phyloP scores from a whole-genome alignment of 2,888 invertebrate species.

The Limnephilus auricula region DNA sequence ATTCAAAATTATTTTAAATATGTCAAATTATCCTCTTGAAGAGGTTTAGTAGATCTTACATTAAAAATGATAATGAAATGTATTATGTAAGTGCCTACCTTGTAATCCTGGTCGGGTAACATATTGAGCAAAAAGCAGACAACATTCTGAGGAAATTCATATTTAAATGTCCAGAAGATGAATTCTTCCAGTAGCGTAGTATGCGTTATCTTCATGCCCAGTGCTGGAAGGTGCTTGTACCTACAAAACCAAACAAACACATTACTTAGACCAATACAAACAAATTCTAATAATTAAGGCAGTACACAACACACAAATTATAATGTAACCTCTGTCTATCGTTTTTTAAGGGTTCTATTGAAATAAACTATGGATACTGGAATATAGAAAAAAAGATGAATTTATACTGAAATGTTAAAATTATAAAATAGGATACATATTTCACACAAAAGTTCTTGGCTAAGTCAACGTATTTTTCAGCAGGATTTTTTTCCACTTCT shows the following conservation, averaged over 20 bases:
- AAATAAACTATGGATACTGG: too few species aligned
- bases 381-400: too few species aligned
- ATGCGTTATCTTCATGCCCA: conserved; percentile 88
- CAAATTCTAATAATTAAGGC: background rate
- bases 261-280: background rate
- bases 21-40: background rate
- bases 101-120: conserved; percentile 96
- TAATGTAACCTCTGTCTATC: too few species aligned
- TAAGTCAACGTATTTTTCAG: too few species aligned
- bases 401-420: too few species aligned
- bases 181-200: conserved; percentile 94
- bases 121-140: conserved; percentile 96
- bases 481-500: too few species aligned
- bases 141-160: conserved; percentile 97
- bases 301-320: too few species aligned
- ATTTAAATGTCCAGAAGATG: conserved; percentile 98
- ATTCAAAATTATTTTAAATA: background rate
- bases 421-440: too few species aligned
- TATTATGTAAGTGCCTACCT: conserved; percentile 76
- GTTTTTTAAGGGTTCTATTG: too few species aligned
- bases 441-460: too few species aligned
- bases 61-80: background rate
- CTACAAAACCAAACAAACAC: conserved; percentile 72
- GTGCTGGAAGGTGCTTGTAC: conserved; percentile 88
- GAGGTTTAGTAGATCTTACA: background rate